Evolutionary conservation across 2,797 vertebrate species (phyloP), one percentile per base, ranked within the genome.

Genomic region (Sciaenops ocellatus): DNA sequence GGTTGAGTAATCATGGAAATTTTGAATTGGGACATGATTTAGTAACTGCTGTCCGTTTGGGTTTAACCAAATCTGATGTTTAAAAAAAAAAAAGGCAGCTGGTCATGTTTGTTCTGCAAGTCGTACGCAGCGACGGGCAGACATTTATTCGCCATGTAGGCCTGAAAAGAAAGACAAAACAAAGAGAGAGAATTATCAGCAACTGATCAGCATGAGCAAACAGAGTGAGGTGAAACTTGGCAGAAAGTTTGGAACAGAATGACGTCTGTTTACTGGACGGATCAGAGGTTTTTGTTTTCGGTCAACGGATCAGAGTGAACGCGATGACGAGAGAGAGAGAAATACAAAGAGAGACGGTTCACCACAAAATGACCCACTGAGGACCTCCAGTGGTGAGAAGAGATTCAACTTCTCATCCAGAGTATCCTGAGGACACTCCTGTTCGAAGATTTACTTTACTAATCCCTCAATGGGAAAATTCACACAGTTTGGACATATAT

Each of bases 191-290:
- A 64, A 64, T 54, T 10, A 16, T 47, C 65, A 20, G 72, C 17
- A 2, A 59, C 51, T 63, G 68, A 80, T 71, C 56, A 65, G 60
- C 6, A 42, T 30, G 9, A 68, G 79, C 80, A 84, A 82, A 84
- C 89, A 87, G 69, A 72, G 28, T 9, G 81, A 79, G 81, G 79
- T 77, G 48, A 86, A 81, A 85, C 55, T 76, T 88, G 87, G 87
- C 86, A 80, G 48, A 13, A 34, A 18, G 59, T 79, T 28, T 56
- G 79, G 75, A 77, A 76, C 70, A 47, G 44, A 42, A 6, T 87
- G 81, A 87, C 73, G 75, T 84, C 42, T 81, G 77, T 90, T 85
- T 76, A 71, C 81, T 42, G 85, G 72, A 80, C 51, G 18, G 69
- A 79, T 77, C 79, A 79, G 62, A 59, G 77, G 52, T 44, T 73